These are phyloP conservation scores for Actinemys pallida DNA, from an alignment of 2,113 vertebrate genomes.

Conservation along the genomic window DNA sequence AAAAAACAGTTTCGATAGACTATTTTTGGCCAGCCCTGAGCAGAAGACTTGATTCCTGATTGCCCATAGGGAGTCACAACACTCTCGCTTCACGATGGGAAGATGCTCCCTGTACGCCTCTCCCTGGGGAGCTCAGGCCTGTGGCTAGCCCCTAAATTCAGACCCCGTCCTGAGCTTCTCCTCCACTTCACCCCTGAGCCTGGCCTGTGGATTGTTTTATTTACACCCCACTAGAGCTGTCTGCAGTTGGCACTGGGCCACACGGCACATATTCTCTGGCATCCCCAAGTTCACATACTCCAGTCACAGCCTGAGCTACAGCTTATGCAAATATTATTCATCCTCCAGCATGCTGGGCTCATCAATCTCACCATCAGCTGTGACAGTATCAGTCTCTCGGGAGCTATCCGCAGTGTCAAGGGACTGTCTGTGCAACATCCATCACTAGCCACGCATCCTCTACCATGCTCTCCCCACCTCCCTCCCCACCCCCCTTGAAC, in stretches of 20 bases:
- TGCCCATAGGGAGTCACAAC: rapidly evolving
- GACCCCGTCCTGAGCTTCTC: rapidly evolving
- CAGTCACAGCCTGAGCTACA: not conserved
- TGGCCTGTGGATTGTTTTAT: not conserved
- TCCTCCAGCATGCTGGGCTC: rapidly evolving
- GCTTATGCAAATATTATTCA: not conserved
- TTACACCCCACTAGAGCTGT: not conserved
- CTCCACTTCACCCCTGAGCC: not conserved
- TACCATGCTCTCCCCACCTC: not conserved
- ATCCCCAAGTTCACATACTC: not conserved
- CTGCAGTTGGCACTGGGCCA: not conserved
- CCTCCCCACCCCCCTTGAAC: not conserved
- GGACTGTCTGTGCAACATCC: not conserved
- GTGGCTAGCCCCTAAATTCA: not conserved
- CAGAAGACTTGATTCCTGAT: not conserved
- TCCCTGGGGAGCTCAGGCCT: not conserved
- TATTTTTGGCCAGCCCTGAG: not conserved
- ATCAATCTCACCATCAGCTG: not conserved
- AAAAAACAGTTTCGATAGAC: not conserved
- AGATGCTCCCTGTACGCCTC: rapidly evolving
- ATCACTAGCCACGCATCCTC: not conserved
- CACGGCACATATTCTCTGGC: not conserved
- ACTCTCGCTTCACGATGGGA: not conserved
- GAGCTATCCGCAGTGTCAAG: not conserved
- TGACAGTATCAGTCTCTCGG: not conserved